Evolutionary conservation across 2,888 invertebrate species (phyloP).

Genomic region (Drosophila nigritarsus): DNA sequence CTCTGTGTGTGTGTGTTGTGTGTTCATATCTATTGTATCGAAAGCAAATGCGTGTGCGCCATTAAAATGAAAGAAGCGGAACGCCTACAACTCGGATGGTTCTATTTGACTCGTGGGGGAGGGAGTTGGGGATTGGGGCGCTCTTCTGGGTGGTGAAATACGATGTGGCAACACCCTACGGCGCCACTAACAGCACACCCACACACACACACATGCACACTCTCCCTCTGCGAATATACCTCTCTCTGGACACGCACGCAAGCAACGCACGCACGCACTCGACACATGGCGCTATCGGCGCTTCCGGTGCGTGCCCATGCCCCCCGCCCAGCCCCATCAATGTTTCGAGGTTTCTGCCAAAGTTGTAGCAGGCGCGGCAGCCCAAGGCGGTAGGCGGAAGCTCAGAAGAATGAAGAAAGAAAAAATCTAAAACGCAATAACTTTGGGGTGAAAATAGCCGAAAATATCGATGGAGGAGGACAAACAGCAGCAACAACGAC

Average conservation of each 20-base stretch:
- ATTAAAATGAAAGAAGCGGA: slow-evolving; percentile 79
- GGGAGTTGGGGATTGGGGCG: slow-evolving; percentile 18
- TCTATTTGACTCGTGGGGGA: neutral
- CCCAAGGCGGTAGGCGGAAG: slow-evolving; percentile 58
- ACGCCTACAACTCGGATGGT: slow-evolving; percentile 70
- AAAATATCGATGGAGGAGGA: slow-evolving; percentile 78
- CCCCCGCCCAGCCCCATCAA: slow-evolving; percentile 14
- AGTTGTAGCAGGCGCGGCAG: slow-evolving; percentile 54
- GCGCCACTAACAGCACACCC: slow-evolving; percentile 59
- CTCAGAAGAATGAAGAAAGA: slow-evolving; percentile 20
- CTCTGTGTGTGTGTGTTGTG: slow-evolving; percentile 25
- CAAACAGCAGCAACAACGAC: slow-evolving; percentile 38
- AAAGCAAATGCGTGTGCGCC: slow-evolving; percentile 78
- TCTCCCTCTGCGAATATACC: slow-evolving; percentile 36
- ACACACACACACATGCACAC: slow-evolving; percentile 28
- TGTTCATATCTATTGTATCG: slow-evolving; percentile 69
- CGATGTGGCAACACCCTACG: slow-evolving; percentile 81
- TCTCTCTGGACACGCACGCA: slow-evolving; percentile 63
- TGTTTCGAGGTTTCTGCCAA: slow-evolving; percentile 32
- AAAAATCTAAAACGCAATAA: slow-evolving; percentile 77
- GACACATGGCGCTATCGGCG: slow-evolving; percentile 80
- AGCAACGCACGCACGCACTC: slow-evolving; percentile 63
- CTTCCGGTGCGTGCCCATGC: slow-evolving; percentile 78
- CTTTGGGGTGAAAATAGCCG: slow-evolving; percentile 81
- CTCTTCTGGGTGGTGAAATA: slow-evolving; percentile 73